Conservation (phyloP, 2,888 invertebrate genomes). For the Coremacera marginata region DNA sequence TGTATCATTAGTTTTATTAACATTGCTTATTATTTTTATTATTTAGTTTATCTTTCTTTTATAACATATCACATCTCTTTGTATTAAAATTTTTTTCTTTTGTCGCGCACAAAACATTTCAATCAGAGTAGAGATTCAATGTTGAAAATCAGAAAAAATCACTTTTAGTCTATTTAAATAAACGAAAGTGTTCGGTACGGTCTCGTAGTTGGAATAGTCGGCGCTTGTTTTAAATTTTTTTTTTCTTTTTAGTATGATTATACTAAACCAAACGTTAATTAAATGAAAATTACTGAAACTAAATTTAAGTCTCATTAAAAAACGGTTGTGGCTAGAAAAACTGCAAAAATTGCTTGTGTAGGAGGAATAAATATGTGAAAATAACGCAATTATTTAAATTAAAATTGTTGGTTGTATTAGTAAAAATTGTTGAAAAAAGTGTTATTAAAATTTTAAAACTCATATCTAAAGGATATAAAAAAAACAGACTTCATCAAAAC, state of each 20-base stretch:
- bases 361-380: no score
- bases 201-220: background rate
- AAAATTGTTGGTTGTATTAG: no score
- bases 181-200: constrained; percentile 39
- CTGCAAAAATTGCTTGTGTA: no score
- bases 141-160: constrained; percentile 29
- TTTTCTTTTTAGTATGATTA: background rate
- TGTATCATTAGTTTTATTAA: background rate
- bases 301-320: no score
- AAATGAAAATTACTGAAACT: background rate
- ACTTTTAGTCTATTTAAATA: constrained; percentile 48
- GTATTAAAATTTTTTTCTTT: constrained; percentile 47
- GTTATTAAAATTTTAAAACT: no score
- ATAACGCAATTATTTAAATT: no score
- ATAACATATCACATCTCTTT: constrained; percentile 43
- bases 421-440: no score
- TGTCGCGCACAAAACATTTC: constrained; percentile 26
- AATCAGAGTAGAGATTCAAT: constrained; percentile 29
- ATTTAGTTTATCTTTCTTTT: constrained; percentile 33
- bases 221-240: background rate
- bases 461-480: no score
- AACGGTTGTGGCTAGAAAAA: no score
- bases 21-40: background rate
- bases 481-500: no score
- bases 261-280: background rate